phyloP scores from a whole-genome alignment of 2,888 invertebrate genomes.

The Willowsia nigromaculata region DNA sequence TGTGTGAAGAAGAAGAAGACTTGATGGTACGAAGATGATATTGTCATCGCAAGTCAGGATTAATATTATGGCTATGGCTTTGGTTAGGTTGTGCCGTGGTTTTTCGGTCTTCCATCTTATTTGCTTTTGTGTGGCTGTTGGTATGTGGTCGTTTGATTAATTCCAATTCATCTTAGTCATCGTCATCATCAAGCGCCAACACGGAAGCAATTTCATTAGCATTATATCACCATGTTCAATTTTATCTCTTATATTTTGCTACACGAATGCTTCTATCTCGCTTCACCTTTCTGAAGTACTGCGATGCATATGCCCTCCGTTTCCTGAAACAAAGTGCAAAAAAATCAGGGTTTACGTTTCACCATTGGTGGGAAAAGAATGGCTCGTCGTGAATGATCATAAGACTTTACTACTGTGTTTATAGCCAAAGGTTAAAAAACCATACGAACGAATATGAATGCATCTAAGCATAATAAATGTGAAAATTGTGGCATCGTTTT shows the following conservation, averaged over 20 bases:
- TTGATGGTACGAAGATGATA: neutral
- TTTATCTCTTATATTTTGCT: neutral
- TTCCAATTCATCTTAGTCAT: slow-evolving; percentile 64
- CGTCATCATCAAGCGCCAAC: slow-evolving; percentile 14
- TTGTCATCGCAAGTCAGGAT: slow-evolving; percentile 20
- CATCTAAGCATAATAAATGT: neutral
- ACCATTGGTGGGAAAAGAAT: too few relatives aligned
- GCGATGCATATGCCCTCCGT: slow-evolving; percentile 78
- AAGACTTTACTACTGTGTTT: neutral
- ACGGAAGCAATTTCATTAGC: slow-evolving; percentile 53
- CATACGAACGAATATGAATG: neutral
- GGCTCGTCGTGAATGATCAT: slow-evolving; percentile 8
- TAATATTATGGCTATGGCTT: slow-evolving; percentile 10
- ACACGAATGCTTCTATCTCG: neutral
- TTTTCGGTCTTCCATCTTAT: neutral
- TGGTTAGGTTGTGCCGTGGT: neutral
- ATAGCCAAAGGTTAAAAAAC: neutral
- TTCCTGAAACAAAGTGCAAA: slow-evolving; percentile 67
- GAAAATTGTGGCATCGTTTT: neutral
- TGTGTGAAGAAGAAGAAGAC: neutral
- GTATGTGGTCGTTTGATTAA: slow-evolving; percentile 43
- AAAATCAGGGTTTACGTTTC: neutral
- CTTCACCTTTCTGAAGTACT: slow-evolving; percentile 72
- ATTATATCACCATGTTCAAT: slow-evolving; percentile 25
- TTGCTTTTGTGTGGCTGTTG: slow-evolving; percentile 4